Percentiles rank a stretch among this genome's conserved stretches.
These are phyloP conservation scores for Argyrosomus regius DNA, from an alignment of 2,797 vertebrate genomes.

Conservation along the genomic window DNA sequence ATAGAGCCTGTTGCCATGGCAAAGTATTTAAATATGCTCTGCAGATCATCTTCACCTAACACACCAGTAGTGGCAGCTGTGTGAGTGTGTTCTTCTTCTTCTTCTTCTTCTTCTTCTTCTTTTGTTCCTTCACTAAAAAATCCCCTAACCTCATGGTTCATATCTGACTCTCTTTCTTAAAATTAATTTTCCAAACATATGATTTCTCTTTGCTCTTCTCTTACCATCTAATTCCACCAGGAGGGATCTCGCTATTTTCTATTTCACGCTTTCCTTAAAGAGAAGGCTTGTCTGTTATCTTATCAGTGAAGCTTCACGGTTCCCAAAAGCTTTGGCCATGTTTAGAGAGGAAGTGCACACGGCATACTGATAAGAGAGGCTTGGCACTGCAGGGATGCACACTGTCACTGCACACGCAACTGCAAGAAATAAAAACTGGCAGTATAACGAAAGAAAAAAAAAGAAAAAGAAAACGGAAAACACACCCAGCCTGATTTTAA, in stretches of 20 bases:
- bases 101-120: constrained; percentile 30
- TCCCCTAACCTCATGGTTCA: background rate
- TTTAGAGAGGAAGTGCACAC: constrained; percentile 73
- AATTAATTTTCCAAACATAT: constrained; percentile 53
- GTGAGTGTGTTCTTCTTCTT: constrained; percentile 14
- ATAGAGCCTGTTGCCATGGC: constrained; percentile 86
- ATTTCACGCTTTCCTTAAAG: constrained; percentile 66
- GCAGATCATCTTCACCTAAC: constrained; percentile 76
- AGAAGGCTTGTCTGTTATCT: constrained; percentile 74
- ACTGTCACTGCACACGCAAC: constrained; percentile 9
- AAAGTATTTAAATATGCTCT: constrained; percentile 84
- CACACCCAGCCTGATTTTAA: constrained; percentile 57
- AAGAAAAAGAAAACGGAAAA: background rate
- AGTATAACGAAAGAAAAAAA: background rate
- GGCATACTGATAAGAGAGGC: constrained; percentile 72
- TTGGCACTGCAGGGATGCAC: constrained; percentile 48
- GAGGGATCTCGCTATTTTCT: constrained; percentile 60
- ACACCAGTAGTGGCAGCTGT: constrained; percentile 65
- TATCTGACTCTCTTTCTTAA: constrained; percentile 11
- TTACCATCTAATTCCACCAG: constrained; percentile 32
- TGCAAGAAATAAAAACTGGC: constrained; percentile 40
- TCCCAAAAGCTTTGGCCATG: constrained; percentile 78
- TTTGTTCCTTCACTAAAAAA: constrained; percentile 51
- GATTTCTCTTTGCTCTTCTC: constrained; percentile 16
- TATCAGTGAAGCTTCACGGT: constrained; percentile 71